Evolutionary conservation across 2,113 vertebrate genomes (phyloP), one percentile per base, ranked within the genome.

Genomic region (Ictidomys tridecemlineatus): DNA sequence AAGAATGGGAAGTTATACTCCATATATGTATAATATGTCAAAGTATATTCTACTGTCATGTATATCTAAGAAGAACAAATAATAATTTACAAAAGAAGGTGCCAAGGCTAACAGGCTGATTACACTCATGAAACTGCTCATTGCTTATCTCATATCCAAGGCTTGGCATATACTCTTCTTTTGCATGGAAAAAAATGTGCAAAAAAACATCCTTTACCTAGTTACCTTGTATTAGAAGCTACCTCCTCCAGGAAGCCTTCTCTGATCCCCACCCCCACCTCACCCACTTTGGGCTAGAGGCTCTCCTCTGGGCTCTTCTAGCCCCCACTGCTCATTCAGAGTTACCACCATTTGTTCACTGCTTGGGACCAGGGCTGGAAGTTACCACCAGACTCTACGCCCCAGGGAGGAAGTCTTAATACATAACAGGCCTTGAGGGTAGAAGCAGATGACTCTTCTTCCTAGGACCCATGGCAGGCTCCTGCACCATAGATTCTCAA

Each of bases 191-290:
- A 37, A 37, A 6, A 56, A 56, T 51, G 28, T 48, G 70, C 2
- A 11, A 26, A 63, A 61, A 63, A 63, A 28, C 34, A 17, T 69
- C 45, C 24, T 89, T 61, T 18, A n/a, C 56, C 79, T 83, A 22
- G 26, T n/a, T 94, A 93, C 74, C 76, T 92, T 53, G 76, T 11
- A 83, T 72, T 18, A 56, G 63, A 86, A 96, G 45, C 69, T 42
- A 39, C 26, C 67, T 61, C 20, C 30, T 78, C 76, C 45, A 61
- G 76, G 93, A 93, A 91, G 70, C 28, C 42, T 56, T 86, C 74
- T 61, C 32, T 84, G 58, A 58, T 16, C 22, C 69, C 32, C 56
- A 34, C 17, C 30, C 11, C 32, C 48, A 34, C 17, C 30, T 8
- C 37, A 63, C 11, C 9, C 5, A 14, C 14, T 72, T 53, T 74